Evolutionary conservation across 30 jellyfish, hydroid and myxozoan species (phyloP).

Genomic region (Hydra vulgaris): DNA sequence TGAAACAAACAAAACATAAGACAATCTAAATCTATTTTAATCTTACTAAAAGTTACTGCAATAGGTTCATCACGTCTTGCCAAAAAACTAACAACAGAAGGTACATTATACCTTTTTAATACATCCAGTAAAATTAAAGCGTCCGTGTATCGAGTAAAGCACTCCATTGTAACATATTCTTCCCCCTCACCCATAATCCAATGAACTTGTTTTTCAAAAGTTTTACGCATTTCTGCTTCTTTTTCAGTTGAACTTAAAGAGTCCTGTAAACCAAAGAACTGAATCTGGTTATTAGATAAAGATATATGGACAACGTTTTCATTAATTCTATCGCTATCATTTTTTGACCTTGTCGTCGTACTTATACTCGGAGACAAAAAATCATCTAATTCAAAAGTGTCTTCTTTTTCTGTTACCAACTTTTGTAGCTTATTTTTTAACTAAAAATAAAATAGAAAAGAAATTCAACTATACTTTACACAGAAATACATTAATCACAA

Average conservation of each 20-base stretch:
- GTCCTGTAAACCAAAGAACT: constrained; percentile 8
- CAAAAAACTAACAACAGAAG: constrained; percentile 87
- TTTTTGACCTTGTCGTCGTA: neutral
- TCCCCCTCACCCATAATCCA: constrained; percentile 98
- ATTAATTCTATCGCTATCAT: neutral
- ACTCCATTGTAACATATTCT: constrained; percentile 83
- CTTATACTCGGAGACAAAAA: constrained; percentile 24
- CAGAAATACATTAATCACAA: no score
- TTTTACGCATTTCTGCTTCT: constrained; percentile 35
- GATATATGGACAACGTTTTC: neutral
- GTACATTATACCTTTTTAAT: constrained; percentile 71
- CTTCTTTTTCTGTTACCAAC: constrained; percentile 33
- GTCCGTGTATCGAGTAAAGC: constrained; percentile 65
- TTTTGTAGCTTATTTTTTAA: constrained; percentile 57
- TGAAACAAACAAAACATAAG: constrained; percentile 89
- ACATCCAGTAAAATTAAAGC: constrained; percentile 85
- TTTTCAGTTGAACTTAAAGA: neutral
- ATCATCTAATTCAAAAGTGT: constrained; percentile 65
- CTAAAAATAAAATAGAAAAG: constrained; percentile 17
- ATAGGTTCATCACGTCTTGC: constrained; percentile 92
- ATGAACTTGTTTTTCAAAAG: constrained; percentile 74
- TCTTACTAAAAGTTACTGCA: constrained; percentile 88
- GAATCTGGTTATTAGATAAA: neutral
- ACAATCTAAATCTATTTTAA: constrained; percentile 76
- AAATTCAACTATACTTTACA: no score